Conservation (phyloP, 2,888 invertebrate genomes). For the Rotaria sp. region DNA sequence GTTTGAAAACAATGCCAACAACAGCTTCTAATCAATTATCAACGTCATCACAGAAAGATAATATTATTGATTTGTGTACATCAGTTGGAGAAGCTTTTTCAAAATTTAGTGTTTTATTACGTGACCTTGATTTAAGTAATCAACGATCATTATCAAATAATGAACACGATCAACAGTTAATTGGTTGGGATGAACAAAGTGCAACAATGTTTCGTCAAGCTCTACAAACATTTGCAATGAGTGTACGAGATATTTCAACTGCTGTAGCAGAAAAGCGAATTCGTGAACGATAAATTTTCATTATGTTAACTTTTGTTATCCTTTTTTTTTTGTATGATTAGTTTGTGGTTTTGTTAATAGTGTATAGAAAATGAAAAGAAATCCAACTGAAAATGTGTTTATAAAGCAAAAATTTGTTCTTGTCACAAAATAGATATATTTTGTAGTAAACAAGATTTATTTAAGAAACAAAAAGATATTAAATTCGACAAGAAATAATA, state of each 20-base stretch:
- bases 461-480: no score
- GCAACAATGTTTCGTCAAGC: conserved; percentile 9
- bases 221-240: background rate
- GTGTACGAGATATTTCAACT: conserved; percentile 1
- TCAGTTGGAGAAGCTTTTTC: background rate
- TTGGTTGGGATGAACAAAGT: conserved; percentile 25
- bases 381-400: background rate
- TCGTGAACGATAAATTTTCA: background rate
- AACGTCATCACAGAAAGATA: background rate
- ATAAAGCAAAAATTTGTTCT: no score
- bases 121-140: background rate
- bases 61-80: background rate
- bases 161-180: background rate
- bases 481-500: no score
- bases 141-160: background rate
- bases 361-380: background rate
- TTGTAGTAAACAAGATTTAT: no score
- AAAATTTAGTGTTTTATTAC: background rate
- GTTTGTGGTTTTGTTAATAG: background rate
- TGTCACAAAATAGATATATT: no score
- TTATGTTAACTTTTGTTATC: background rate
- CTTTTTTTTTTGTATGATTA: background rate
- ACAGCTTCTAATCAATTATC: background rate
- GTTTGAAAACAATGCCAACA: background rate
- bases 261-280: conserved; percentile 4